These are phyloP conservation scores for Drosophila limbata DNA, from an alignment of 2,888 invertebrate species.

Conservation along the genomic window DNA sequence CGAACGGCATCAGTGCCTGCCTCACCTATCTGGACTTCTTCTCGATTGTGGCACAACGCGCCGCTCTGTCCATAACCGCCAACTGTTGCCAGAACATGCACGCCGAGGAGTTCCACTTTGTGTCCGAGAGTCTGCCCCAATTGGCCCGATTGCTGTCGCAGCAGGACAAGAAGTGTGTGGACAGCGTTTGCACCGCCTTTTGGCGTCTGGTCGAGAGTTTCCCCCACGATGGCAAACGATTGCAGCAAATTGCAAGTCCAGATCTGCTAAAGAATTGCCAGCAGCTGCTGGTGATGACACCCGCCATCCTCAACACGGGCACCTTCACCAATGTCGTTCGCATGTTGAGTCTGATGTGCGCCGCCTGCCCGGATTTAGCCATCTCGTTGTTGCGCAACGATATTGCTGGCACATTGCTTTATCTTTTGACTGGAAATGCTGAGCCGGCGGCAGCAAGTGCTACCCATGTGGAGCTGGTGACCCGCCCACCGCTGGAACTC, in stretches of 20 bases:
- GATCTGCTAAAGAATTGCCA: constrained; percentile 96
- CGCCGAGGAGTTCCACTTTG: constrained; percentile 96
- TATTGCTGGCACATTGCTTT: constrained; percentile 97
- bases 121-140: constrained; percentile 94
- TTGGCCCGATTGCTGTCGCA: constrained; percentile 92
- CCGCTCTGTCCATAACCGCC: constrained; percentile 97
- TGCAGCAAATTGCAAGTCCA: constrained; percentile 96
- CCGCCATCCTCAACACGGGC: constrained; percentile 96
- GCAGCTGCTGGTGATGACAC: constrained; percentile 95
- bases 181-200: constrained; percentile 98
- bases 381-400: constrained; percentile 96
- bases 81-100: constrained; percentile 98
- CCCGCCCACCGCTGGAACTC: constrained; percentile 97
- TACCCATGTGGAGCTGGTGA: constrained; percentile 92
- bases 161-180: constrained; percentile 99
- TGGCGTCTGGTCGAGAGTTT: constrained; percentile 98
- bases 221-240: constrained; percentile 94
- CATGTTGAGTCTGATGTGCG: constrained; percentile 98
- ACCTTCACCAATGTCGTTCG: constrained; percentile 98
- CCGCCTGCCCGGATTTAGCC: constrained; percentile 97
- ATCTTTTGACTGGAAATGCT: constrained; percentile 95
- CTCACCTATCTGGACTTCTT: constrained; percentile 99
- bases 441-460: constrained; percentile 85
- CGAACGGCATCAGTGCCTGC: constrained; percentile 97
- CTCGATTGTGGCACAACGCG: constrained; percentile 98